A percentile compares a stretch with the other conserved stretches of the same genome.
These are phyloP conservation scores for Cynocephalus volans DNA, from an alignment of 2,113 vertebrate genomes.

Conservation along the genomic window DNA sequence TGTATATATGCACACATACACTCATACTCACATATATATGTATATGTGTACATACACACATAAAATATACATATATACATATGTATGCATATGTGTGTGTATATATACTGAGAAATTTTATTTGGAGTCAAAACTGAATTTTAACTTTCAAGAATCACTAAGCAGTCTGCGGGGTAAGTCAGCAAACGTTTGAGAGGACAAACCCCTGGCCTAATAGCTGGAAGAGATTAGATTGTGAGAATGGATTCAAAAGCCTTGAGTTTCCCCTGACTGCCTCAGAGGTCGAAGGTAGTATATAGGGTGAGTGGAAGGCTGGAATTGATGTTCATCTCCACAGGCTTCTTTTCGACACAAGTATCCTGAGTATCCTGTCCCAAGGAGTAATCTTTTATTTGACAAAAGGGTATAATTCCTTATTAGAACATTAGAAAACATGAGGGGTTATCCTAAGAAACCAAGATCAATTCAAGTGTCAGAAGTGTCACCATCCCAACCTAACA, in stretches of 20 bases:
- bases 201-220: background rate
- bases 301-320: background rate
- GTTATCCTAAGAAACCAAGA: slow-evolving; percentile 39
- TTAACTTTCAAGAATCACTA: background rate
- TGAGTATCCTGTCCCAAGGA: background rate
- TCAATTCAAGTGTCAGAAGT: slow-evolving; percentile 39
- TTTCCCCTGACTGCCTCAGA: background rate
- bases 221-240: background rate
- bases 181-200: background rate
- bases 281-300: background rate
- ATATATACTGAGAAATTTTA: background rate
- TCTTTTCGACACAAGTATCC: background rate
- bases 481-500: slow-evolving; percentile 48
- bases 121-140: slow-evolving; percentile 22
- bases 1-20: too few relatives aligned
- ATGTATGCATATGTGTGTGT: background rate
- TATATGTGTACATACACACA: background rate
- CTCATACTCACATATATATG: too few relatives aligned
- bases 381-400: slow-evolving; percentile 63
- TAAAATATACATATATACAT: background rate
- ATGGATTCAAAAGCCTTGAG: background rate
- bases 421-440: slow-evolving; percentile 43
- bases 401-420: slow-evolving; percentile 53
- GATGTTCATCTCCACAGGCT: background rate
- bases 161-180: background rate